Percentiles rank a stretch among this genome's conserved stretches.
Evolutionary conservation across 2,797 vertebrate genomes (phyloP).

Genomic region (Sebastes jordani): DNA sequence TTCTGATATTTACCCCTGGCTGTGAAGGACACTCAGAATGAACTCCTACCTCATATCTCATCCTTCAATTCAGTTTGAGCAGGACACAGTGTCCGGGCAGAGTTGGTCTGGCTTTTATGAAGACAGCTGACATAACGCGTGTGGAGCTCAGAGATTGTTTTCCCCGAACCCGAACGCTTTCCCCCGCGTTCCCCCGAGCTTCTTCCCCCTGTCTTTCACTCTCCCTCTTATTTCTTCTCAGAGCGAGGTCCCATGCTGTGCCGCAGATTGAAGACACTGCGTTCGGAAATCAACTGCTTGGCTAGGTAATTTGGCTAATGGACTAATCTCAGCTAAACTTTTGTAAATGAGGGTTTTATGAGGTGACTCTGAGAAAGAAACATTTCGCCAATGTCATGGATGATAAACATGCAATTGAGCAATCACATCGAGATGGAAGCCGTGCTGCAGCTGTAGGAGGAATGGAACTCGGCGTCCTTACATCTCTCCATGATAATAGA

Average conservation of each 20-base stretch:
- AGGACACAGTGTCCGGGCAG: conserved; percentile 2
- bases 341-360: conserved; percentile 85
- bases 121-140: conserved; percentile 45
- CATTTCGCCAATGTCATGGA: conserved; percentile 83
- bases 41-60: conserved; percentile 39
- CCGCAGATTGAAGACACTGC: conserved; percentile 82
- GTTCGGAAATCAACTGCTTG: conserved; percentile 84
- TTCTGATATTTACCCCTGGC: conserved; percentile 47
- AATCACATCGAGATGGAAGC: conserved; percentile 74
- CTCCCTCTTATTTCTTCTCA: conserved; percentile 55
- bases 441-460: conserved; percentile 61
- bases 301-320: conserved; percentile 86
- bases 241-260: conserved; percentile 75
- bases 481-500: conserved; percentile 71
- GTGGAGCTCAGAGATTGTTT: conserved; percentile 32
- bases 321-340: conserved; percentile 85
- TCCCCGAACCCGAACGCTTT: conserved; percentile 4
- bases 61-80: conserved; percentile 51
- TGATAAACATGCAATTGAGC: conserved; percentile 84
- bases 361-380: conserved; percentile 79
- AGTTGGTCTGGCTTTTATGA: conserved; percentile 45
- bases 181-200: not conserved
- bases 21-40: conserved; percentile 33
- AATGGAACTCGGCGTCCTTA: conserved; percentile 62
- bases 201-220: conserved; percentile 33